Conservation (phyloP, 2,797 vertebrate species). For the Falco columbarius region DNA sequence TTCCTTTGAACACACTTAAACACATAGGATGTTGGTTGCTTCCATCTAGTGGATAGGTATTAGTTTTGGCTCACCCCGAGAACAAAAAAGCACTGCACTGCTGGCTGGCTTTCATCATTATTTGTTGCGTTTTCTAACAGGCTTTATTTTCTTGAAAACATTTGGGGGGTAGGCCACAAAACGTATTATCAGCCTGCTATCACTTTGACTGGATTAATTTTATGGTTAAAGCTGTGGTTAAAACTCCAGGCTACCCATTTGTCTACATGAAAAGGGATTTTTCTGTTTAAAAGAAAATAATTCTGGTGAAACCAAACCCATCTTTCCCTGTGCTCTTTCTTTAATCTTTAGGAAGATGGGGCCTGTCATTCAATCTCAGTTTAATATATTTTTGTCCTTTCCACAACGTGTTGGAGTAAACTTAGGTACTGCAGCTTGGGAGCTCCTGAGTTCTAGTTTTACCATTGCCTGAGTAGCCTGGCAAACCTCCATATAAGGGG, state of each 20-base stretch:
- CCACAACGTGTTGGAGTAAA: not conserved
- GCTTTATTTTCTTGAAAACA: not conserved
- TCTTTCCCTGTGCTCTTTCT: not conserved
- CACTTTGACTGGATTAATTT: not conserved
- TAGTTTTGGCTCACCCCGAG: not conserved
- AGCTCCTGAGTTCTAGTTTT: not conserved
- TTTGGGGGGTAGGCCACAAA: not conserved
- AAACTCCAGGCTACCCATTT: not conserved
- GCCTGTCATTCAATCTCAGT: not conserved
- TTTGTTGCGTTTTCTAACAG: not conserved
- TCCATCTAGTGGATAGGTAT: not conserved
- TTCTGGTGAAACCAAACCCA: not conserved
- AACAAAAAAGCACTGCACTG: not conserved
- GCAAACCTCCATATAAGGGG: not conserved
- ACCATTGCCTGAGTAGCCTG: not conserved
- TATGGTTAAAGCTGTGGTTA: not conserved
- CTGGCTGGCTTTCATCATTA: not conserved
- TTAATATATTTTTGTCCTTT: not conserved
- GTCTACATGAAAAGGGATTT: not conserved
- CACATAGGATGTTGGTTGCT: not conserved
- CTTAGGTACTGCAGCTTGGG: not conserved
- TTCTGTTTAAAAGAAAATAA: not conserved
- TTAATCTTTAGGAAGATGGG: not conserved
- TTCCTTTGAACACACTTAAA: not conserved
- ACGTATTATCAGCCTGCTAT: not conserved